phyloP scores from a whole-genome alignment of 1,140 invertebrate genomes.

The Papilio dardanus region DNA sequence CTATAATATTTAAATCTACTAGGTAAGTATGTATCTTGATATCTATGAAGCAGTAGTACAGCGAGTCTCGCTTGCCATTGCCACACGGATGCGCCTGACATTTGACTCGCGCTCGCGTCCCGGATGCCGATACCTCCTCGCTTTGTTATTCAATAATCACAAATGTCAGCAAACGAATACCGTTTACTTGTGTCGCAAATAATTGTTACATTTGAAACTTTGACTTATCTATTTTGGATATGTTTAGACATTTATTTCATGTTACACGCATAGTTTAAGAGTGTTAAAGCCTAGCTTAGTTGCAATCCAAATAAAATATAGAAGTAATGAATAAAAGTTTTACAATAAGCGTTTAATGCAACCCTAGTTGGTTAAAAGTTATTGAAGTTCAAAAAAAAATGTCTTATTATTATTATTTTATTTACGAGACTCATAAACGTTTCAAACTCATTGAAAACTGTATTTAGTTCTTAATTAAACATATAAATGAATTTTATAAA shows the following conservation, averaged over 20 bases:
- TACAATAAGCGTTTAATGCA: too few relatives aligned
- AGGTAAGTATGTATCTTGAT: background rate
- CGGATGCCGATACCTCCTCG: conserved; percentile 8
- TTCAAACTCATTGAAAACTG: conserved; percentile 36
- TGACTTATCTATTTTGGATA: background rate
- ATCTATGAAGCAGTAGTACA: background rate
- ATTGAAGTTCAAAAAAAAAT: too few relatives aligned
- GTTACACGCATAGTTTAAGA: too few relatives aligned
- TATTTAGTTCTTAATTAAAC: background rate
- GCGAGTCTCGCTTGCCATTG: conserved; percentile 15
- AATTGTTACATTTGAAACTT: conserved; percentile 8
- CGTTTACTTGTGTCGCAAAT: conserved; percentile 27
- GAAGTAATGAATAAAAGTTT: too few relatives aligned
- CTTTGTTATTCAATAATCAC: conserved; percentile 26
- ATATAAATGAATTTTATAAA: conserved; percentile 7
- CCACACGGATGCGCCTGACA: conserved; percentile 30
- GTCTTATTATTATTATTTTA: too few relatives aligned
- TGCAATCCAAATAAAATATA: too few relatives aligned
- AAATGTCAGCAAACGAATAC: conserved; percentile 27
- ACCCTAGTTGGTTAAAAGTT: too few relatives aligned
- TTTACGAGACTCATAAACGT: too few relatives aligned
- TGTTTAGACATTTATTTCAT: too few relatives aligned
- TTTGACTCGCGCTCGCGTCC: conserved; percentile 25
- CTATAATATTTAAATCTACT: background rate
- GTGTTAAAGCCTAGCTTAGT: too few relatives aligned